A percentile compares a stretch with the other conserved stretches of the same genome.
These are phyloP conservation scores for Penaeus japonicus DNA, from an alignment of 1,140 invertebrate species.

Conservation along the genomic window DNA sequence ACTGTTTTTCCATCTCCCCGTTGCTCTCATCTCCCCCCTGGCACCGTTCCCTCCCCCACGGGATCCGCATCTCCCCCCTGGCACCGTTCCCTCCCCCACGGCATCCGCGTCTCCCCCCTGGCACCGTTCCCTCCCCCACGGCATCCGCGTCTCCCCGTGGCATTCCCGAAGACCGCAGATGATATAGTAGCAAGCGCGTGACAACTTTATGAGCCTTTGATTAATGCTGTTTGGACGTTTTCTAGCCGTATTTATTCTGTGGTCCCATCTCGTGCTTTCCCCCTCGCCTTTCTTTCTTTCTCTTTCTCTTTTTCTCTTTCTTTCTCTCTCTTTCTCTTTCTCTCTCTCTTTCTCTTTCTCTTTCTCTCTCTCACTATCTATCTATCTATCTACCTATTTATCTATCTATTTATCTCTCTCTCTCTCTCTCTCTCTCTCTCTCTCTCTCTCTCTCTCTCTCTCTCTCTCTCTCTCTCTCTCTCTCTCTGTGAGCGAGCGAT, in stretches of 20 bases:
- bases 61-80: neutral
- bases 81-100: neutral
- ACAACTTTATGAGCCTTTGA: constrained; percentile 42
- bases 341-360: no score
- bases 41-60: neutral
- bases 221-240: constrained; percentile 35
- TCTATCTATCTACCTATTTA: neutral
- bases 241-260: constrained; percentile 38
- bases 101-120: neutral
- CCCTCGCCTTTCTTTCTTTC: neutral
- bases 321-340: neutral
- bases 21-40: neutral
- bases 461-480: neutral
- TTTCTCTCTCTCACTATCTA: neutral
- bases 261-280: neutral
- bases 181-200: constrained; percentile 26
- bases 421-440: no score
- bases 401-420: neutral
- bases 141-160: neutral
- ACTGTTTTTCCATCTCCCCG: neutral
- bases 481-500: no score
- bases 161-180: neutral
- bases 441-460: neutral
- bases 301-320: neutral
- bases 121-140: neutral